Evolutionary conservation across 1,140 invertebrate genomes (phyloP), one percentile per base, ranked within the genome.

Genomic region (Drosophila ogumai): DNA sequence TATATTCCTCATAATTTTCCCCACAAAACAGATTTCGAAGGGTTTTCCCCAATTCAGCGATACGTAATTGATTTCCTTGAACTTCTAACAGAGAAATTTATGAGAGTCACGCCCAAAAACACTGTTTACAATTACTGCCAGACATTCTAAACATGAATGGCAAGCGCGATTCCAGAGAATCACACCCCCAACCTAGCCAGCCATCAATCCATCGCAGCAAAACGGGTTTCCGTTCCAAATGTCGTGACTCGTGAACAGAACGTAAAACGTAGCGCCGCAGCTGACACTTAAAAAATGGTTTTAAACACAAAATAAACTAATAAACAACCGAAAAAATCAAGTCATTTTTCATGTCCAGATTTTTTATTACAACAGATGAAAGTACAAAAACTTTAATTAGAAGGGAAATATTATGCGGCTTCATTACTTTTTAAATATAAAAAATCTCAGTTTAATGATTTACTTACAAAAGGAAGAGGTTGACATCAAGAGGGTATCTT

Each of bases 201-300:
- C 28, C 34, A 64, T 40, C 67, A 49, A 56, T 25, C 34, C 22
- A 31, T 32, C 34, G 12, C 6, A 22, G 36, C 9, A 49, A 50
- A 55, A 72, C 68, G 13, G 67, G 59, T 65, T 73, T 34, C 17
- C 17, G 10, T 10, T 0, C 56, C 65, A n/a, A 57, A 60, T 58
- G 78, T 81, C 82, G 82, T 82, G 82, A 87, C 68, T 65, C 54
- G 66, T 59, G 69, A 72, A 56, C 31, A 28, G 32, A 66, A 46
- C 41, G 64, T 63, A 59, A 34, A 67, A 55, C 10, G 61, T 69
- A 55, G 19, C 41, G 63, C 63, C 31, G 31, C 41, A 13, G 19
- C 1, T 43, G 59, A 49, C 36, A 50, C 25, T 43, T 68, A 50
- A 64, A 43, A 56, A 64, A 28, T 43, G 36, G 19, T 8, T 64